Conservation (phyloP, 2,888 invertebrate species). For the Siphonodentalium dalli region DNA sequence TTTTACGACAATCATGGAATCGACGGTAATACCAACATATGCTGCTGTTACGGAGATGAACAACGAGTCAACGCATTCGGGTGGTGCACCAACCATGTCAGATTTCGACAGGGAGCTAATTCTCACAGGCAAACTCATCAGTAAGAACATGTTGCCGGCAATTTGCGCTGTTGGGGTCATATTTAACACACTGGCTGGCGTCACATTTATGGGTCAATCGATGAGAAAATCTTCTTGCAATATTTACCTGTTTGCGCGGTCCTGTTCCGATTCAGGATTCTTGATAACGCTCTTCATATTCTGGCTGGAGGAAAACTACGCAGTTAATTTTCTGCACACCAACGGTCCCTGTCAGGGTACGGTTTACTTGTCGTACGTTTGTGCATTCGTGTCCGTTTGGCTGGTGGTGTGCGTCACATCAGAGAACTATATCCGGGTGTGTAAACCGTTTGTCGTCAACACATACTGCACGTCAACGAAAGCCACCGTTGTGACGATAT, state of each 20-base stretch:
- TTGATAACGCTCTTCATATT: constrained; percentile 71
- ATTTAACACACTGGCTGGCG: constrained; percentile 78
- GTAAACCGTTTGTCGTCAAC: constrained; percentile 73
- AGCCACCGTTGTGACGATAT: constrained; percentile 32
- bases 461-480: constrained; percentile 37
- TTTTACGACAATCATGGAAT: no score
- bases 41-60: no score
- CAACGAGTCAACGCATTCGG: no score
- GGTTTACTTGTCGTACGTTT: constrained; percentile 68
- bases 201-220: constrained; percentile 77
- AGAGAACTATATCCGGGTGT: constrained; percentile 82
- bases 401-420: constrained; percentile 84
- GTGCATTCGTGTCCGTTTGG: constrained; percentile 83
- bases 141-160: constrained; percentile 26
- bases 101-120: no score
- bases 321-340: constrained; percentile 37
- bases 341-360: constrained; percentile 59
- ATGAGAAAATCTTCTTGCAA: constrained; percentile 77
- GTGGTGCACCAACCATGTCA: no score
- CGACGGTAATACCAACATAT: no score
- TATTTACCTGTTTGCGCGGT: constrained; percentile 79
- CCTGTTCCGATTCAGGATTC: constrained; percentile 80
- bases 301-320: constrained; percentile 34
- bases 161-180: constrained; percentile 71
- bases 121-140: no score